A percentile compares a stretch with the other conserved stretches of the same genome.
Evolutionary conservation across 2,888 invertebrate species (phyloP).

Genomic region (Ganaspis brasiliensis): DNA sequence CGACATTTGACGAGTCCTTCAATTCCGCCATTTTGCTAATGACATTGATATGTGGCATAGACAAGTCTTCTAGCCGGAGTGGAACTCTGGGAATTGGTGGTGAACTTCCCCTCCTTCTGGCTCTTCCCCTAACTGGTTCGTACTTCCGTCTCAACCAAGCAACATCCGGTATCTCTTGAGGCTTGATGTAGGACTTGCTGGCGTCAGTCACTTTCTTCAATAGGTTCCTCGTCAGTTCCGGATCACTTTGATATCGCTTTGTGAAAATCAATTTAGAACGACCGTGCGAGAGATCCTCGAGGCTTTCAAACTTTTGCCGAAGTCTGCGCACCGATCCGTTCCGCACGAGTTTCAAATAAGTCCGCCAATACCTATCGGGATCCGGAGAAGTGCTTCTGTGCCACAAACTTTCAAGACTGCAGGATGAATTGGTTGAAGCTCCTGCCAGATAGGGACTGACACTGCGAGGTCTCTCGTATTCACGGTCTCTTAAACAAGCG

Average conservation of each 20-base stretch:
- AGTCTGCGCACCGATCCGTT: constrained; percentile 90
- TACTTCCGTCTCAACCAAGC: constrained; percentile 84
- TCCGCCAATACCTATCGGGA: constrained; percentile 86
- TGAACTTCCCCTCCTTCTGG: constrained; percentile 81
- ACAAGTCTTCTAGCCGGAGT: constrained; percentile 86
- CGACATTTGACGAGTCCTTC: constrained; percentile 66
- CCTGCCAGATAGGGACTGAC: constrained; percentile 78
- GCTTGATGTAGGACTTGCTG: constrained; percentile 79
- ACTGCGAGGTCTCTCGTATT: constrained; percentile 74
- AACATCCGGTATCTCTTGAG: constrained; percentile 83
- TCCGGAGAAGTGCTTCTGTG: constrained; percentile 89
- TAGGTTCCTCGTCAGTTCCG: constrained; percentile 86
- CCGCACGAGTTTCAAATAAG: constrained; percentile 87
- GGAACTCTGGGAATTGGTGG: constrained; percentile 85
- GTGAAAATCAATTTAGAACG: constrained; percentile 71
- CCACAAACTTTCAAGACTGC: constrained; percentile 86
- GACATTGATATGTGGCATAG: constrained; percentile 95
- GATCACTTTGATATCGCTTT: constrained; percentile 88
- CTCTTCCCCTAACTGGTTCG: constrained; percentile 82
- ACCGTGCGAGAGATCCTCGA: constrained; percentile 81
- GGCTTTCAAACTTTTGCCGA: constrained; percentile 89
- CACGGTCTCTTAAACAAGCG: constrained; percentile 81
- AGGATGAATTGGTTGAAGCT: constrained; percentile 79
- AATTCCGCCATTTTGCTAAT: constrained; percentile 92
- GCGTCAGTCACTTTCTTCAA: constrained; percentile 81